Evolutionary conservation across 2,797 vertebrate genomes (phyloP).

Genomic region (Esox masquinongy): DNA sequence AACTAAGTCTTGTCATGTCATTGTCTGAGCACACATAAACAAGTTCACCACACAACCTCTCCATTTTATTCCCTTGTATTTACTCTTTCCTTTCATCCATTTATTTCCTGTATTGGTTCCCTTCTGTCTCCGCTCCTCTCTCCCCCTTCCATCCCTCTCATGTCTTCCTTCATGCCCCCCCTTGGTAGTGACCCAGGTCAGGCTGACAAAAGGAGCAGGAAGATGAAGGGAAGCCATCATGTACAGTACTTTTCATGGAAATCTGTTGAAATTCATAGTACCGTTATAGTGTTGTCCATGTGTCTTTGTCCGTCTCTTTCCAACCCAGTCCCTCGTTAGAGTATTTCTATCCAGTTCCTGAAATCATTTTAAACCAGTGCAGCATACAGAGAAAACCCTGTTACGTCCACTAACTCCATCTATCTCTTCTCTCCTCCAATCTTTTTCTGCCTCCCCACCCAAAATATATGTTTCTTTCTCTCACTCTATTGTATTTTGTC

Average conservation of each 20-base stretch:
- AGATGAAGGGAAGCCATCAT: neutral
- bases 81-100: slow-evolving; percentile 11
- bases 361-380: neutral
- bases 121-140: neutral
- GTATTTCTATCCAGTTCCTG: neutral
- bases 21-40: slow-evolving; percentile 6
- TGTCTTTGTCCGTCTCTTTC: neutral
- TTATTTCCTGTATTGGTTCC: slow-evolving; percentile 43
- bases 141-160: neutral
- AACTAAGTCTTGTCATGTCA: neutral
- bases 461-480: too few relatives aligned
- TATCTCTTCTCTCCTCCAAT: slow-evolving; percentile 25
- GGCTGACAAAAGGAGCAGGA: neutral
- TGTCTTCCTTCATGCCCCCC: neutral
- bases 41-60: neutral
- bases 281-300: neutral
- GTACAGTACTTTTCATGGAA: neutral
- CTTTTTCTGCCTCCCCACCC: neutral
- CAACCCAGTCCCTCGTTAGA: neutral
- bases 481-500: too few relatives aligned
- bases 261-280: neutral
- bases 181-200: neutral
- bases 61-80: neutral
- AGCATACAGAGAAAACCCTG: neutral
- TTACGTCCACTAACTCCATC: neutral